Base-by-base conservation (phyloP, 2,888 invertebrate species). In the Tetropium fuscum region DNA sequence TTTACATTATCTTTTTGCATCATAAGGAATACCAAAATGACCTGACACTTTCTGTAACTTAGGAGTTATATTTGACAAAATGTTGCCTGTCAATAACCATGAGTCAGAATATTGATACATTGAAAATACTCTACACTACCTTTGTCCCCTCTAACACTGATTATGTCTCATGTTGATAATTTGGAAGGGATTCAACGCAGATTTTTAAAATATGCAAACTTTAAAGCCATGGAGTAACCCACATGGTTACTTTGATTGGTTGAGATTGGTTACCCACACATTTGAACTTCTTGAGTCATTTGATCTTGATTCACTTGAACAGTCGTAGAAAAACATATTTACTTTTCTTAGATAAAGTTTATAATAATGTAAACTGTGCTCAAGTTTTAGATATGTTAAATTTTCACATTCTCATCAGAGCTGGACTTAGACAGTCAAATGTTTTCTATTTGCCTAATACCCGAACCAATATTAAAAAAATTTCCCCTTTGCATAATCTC, bases 41-140 rank as follows among this genome's bases (percentile, higher is more conserved):
- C 27, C 27, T 27, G 6, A 27, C 2, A 27, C 27, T 27, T 27
- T 27, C 27, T 27, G 27, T 27, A 7, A 16, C 16, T 15, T 38
- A 2, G 18, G 38, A 38, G 38, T 38, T 2, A 16, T 38, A 13
- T 38, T 38, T 38, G 38, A 38, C n/a, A 16, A 38, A 38, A 15
- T 16, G 8, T 16, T 38, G 38, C 18, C 38, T 2, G 15, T 38
- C n/a, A 16, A 16, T 15, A 38, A n/a, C 13, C 38, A 38, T n/a
- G 18, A 16, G 15, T 38, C 13, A 15, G 1, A 38, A 38, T 38
- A n/a, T 38, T 15, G 16, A 38, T 7, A 8, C 38, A 8, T n/a
- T 38, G 15, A 38, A 38, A 38, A 2, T 15, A 38, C 18, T 38
- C 1, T 16, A 38, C 2, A 16, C 18, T 5, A 16, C 38, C 1